A percentile compares a stretch with the other conserved stretches of the same genome.
These are phyloP conservation scores for Lytechinus pictus DNA, from an alignment of 35 echinoderm and acorn worm species.

Conservation along the genomic window DNA sequence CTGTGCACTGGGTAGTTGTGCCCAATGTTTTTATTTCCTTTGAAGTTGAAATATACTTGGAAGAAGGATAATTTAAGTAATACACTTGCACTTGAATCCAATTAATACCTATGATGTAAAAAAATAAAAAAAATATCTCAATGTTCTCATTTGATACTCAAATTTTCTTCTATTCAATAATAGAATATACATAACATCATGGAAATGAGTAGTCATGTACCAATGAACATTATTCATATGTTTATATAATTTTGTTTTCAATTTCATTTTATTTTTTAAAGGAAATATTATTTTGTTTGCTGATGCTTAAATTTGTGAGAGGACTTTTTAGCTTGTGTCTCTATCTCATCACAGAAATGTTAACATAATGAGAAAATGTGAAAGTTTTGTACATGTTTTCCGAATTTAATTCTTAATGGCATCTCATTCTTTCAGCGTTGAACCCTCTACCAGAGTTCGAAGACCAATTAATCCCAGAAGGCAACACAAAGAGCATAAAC, in stretches of 20 bases:
- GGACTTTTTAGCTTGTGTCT: background rate
- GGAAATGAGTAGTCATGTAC: background rate
- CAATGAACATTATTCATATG: background rate
- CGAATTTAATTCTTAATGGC: background rate
- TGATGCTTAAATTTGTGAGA: background rate
- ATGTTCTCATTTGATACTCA: background rate
- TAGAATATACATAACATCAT: background rate
- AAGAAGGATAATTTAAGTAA: background rate
- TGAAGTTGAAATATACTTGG: background rate
- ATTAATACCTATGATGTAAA: background rate
- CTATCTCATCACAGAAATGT: background rate
- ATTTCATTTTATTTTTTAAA: background rate
- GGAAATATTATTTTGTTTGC: background rate
- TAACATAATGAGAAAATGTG: too few species aligned
- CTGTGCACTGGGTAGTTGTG: background rate
- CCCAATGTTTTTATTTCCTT: background rate
- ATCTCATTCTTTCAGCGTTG: conserved; percentile 60
- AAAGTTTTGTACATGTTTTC: too few species aligned
- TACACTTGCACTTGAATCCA: background rate
- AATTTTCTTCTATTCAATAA: background rate
- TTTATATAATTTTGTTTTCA: background rate
- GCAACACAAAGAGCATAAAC: conserved; percentile 40
- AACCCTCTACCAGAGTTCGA: conserved; percentile 65
- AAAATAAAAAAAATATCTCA: background rate
- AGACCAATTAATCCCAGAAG: conserved; percentile 48